Conservation (phyloP, 2,113 vertebrate species). For the Lasiurus borealis region DNA sequence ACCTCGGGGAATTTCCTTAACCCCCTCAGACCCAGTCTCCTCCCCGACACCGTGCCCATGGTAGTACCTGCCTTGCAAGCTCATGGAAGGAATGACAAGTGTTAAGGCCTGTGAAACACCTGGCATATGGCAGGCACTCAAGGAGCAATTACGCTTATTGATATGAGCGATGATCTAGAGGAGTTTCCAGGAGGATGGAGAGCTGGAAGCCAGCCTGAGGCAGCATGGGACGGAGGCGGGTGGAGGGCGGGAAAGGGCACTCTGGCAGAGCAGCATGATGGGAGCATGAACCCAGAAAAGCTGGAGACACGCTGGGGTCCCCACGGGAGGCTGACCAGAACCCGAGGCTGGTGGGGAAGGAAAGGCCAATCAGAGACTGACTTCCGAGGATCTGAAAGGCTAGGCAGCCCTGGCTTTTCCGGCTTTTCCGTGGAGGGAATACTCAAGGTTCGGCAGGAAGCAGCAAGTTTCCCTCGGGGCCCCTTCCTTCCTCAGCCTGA, state of each 20-base stretch:
- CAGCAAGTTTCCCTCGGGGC: slow-evolving; percentile 6
- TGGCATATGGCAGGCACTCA: background rate
- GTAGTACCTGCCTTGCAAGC: background rate
- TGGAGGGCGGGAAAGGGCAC: too few species aligned
- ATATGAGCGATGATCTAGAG: background rate
- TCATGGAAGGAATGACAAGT: background rate
- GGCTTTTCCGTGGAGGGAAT: too few species aligned
- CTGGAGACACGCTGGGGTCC: fast-evolving
- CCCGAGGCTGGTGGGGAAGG: fast-evolving
- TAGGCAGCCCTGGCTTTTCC: background rate
- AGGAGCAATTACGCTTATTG: background rate
- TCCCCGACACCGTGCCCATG: background rate
- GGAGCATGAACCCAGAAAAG: fast-evolving
- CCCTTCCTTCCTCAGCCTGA: slow-evolving; percentile 33
- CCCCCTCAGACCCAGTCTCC: background rate
- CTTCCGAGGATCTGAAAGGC: background rate
- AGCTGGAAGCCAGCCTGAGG: background rate
- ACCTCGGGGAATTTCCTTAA: background rate
- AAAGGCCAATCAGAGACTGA: background rate
- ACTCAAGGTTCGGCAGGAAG: slow-evolving; percentile 7
- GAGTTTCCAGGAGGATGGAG: background rate
- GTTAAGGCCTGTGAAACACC: background rate
- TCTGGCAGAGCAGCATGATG: fast-evolving
- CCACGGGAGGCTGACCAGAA: background rate
- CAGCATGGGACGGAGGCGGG: background rate